phyloP scores from a whole-genome alignment of 2,113 vertebrate species.

The Setophaga petechia region DNA sequence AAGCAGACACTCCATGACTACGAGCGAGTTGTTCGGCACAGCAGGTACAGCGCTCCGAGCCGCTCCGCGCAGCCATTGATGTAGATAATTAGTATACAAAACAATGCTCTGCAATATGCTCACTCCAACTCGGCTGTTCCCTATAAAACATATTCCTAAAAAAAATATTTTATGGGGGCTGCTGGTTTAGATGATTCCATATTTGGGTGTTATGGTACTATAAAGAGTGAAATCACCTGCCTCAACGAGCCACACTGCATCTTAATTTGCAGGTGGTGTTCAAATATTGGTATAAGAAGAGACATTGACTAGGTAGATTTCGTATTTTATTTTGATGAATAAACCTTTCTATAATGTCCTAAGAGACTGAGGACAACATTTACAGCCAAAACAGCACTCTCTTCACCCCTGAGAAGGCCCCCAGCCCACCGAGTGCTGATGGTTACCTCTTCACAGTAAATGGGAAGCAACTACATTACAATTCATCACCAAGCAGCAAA shows the following conservation, averaged over 20 bases:
- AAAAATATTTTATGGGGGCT: background rate
- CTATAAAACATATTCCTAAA: background rate
- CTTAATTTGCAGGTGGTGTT: background rate
- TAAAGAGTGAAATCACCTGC: background rate
- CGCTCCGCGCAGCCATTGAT: background rate
- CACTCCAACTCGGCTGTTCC: slow-evolving; percentile 13
- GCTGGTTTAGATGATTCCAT: background rate
- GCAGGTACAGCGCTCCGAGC: slow-evolving; percentile 52
- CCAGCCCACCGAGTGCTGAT: background rate
- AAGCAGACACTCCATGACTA: slow-evolving; percentile 40
- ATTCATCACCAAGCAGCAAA: background rate
- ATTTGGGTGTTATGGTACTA: background rate
- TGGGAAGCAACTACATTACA: background rate
- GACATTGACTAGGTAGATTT: background rate
- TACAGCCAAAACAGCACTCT: background rate
- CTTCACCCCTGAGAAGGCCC: background rate
- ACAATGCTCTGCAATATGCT: background rate
- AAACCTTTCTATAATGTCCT: background rate
- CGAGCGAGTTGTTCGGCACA: slow-evolving; percentile 36
- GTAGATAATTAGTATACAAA: slow-evolving; percentile 65
- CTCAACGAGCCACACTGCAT: fast-evolving
- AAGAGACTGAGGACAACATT: background rate
- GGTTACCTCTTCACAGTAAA: background rate
- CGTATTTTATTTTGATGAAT: background rate
- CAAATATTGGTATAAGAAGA: background rate